These are phyloP conservation scores for Tricholaema leucomelas DNA, from an alignment of 2,113 vertebrate genomes.

Conservation along the genomic window DNA sequence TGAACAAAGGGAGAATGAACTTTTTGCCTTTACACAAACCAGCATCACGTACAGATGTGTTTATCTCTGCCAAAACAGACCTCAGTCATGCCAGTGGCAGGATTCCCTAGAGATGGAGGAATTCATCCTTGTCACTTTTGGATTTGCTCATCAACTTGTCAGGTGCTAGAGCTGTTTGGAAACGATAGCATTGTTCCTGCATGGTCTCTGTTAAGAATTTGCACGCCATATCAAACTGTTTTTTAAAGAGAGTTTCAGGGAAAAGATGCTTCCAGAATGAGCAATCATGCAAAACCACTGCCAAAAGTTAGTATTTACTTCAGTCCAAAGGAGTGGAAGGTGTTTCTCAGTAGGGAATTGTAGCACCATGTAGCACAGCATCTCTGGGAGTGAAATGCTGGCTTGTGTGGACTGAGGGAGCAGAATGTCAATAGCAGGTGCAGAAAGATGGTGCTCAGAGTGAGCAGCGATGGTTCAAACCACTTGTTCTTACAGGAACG, in stretches of 20 bases:
- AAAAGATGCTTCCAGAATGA: background rate
- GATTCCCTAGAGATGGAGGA: background rate
- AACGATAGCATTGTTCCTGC: background rate
- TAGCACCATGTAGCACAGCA: background rate
- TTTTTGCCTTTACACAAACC: background rate
- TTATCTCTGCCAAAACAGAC: background rate
- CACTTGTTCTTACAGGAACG: slow-evolving; percentile 6
- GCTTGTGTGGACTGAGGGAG: background rate
- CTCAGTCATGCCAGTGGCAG: background rate
- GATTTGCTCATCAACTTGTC: background rate
- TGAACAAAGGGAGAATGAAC: background rate
- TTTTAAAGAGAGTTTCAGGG: background rate
- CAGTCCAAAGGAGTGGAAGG: background rate
- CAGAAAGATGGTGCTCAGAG: background rate
- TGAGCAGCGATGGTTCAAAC: background rate
- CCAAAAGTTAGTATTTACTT: background rate
- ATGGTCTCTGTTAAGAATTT: background rate
- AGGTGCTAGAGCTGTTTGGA: background rate
- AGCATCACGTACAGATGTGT: background rate
- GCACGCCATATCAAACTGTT: background rate
- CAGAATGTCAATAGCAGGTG: background rate
- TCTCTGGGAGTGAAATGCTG: background rate
- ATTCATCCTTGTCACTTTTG: background rate
- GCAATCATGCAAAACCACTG: background rate
- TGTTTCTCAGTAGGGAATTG: background rate